Percentiles rank a stretch among this genome's conserved stretches.
Evolutionary conservation across 30 jellyfish, hydroid and myxozoan species (phyloP).

Genomic region (Pelagia noctiluca): DNA sequence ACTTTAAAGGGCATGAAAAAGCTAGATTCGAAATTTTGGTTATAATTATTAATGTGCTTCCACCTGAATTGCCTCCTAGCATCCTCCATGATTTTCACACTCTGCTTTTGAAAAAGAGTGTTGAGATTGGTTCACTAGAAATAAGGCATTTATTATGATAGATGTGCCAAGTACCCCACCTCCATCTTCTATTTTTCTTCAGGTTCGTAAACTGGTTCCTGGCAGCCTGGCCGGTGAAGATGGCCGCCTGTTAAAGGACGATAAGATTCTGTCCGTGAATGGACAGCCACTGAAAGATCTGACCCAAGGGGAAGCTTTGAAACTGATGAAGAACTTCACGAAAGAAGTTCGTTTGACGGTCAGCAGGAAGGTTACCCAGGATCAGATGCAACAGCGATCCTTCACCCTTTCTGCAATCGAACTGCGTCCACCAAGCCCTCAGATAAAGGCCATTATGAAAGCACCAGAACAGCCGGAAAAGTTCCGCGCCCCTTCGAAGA

Average conservation of each 20-base stretch:
- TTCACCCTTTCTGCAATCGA: constrained; percentile 47
- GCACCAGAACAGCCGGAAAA: constrained; percentile 18
- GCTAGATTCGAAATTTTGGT: no score
- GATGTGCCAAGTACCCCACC: no score
- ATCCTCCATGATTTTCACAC: no score
- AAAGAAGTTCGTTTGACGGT: constrained; percentile 53
- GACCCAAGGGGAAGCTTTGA: constrained; percentile 88
- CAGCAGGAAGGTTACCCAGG: constrained; percentile 56
- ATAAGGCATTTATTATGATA: no score
- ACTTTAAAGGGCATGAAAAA: no score
- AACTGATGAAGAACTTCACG: constrained; percentile 82
- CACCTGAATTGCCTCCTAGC: no score
- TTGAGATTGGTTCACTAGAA: no score
- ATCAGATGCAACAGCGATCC: constrained; percentile 10
- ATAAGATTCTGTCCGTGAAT: constrained; percentile 73
- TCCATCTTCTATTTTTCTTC: constrained; percentile 10
- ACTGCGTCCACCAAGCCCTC: constrained; percentile 65
- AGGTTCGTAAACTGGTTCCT: constrained; percentile 93
- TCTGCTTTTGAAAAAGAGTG: no score
- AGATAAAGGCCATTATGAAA: constrained; percentile 32
- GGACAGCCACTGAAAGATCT: constrained; percentile 76
- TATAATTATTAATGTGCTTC: no score
- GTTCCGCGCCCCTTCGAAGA: constrained; percentile 42
- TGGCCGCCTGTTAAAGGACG: constrained; percentile 78
- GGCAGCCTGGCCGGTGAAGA: constrained; percentile 93